Evolutionary conservation across 1,140 invertebrate genomes (phyloP).

Genomic region (Drosophila sp.): DNA sequence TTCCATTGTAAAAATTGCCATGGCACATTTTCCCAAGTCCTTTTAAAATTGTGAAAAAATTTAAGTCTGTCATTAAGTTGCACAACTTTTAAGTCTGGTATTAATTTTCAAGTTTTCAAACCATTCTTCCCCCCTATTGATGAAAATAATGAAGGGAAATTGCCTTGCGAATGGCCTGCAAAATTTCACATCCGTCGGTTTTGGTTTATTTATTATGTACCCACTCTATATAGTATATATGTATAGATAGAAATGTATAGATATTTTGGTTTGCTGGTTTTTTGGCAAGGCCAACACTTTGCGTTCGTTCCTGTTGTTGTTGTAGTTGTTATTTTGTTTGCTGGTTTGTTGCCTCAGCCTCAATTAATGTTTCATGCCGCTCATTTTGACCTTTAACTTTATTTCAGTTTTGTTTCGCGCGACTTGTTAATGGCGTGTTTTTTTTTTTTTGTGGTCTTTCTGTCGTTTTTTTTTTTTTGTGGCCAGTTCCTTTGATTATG

Average conservation of each 20-base stretch:
- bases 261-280: background rate
- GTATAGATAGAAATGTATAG: background rate
- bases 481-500: constrained; percentile 39
- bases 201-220: background rate
- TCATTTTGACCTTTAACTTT: constrained; percentile 41
- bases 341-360: constrained; percentile 11
- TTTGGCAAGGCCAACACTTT: constrained; percentile 5
- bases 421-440: constrained; percentile 22
- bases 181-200: constrained; percentile 2
- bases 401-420: constrained; percentile 20
- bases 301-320: constrained; percentile 2
- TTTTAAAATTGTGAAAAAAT: background rate
- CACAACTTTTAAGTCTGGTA: background rate
- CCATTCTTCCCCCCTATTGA: background rate
- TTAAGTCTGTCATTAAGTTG: background rate
- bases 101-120: background rate
- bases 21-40: no score
- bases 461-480: constrained; percentile 21
- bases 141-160: constrained; percentile 1
- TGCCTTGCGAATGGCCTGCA: background rate
- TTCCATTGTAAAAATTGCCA: no score
- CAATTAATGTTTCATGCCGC: constrained; percentile 21
- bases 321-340: constrained; percentile 29
- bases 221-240: background rate
- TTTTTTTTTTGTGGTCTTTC: constrained; percentile 2